phyloP scores from a whole-genome alignment of 23 tunicate genomes.

The Styela plicata region DNA sequence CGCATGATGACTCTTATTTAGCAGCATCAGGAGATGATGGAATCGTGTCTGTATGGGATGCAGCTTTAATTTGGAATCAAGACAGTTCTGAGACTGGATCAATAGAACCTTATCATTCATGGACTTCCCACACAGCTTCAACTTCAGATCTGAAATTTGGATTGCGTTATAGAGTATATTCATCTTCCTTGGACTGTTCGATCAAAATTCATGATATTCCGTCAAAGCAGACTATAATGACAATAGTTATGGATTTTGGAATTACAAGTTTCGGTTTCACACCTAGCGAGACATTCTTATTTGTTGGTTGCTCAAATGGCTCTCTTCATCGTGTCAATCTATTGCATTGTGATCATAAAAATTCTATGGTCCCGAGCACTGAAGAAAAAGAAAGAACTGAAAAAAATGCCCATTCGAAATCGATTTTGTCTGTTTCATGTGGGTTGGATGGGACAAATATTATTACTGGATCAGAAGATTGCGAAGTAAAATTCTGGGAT shows the following conservation, averaged over 20 bases:
- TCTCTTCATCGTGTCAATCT: background rate
- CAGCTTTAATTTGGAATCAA: constrained; percentile 27
- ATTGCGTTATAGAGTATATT: constrained; percentile 34
- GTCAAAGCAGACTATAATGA: constrained; percentile 23
- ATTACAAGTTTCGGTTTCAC: constrained; percentile 41
- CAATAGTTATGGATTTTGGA: constrained; percentile 49
- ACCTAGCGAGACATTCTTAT: constrained; percentile 32
- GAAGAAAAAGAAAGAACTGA: background rate
- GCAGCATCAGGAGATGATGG: constrained; percentile 65
- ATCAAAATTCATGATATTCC: constrained; percentile 57
- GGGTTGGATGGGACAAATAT: constrained; percentile 46
- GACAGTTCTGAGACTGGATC: background rate
- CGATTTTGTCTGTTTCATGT: constrained; percentile 33
- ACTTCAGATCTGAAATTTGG: constrained; percentile 27
- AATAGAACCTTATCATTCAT: constrained; percentile 37
- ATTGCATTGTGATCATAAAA: background rate
- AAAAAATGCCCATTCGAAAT: constrained; percentile 39
- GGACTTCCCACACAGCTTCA: constrained; percentile 45
- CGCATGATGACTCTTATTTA: constrained; percentile 37
- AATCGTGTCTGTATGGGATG: constrained; percentile 60
- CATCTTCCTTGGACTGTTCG: constrained; percentile 57
- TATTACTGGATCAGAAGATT: constrained; percentile 49
- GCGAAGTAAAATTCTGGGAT: constrained; percentile 54
- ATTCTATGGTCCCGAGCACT: background rate
- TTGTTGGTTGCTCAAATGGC: constrained; percentile 70